Evolutionary conservation across 2,888 invertebrate genomes (phyloP).

Genomic region (Archips xylosteana): DNA sequence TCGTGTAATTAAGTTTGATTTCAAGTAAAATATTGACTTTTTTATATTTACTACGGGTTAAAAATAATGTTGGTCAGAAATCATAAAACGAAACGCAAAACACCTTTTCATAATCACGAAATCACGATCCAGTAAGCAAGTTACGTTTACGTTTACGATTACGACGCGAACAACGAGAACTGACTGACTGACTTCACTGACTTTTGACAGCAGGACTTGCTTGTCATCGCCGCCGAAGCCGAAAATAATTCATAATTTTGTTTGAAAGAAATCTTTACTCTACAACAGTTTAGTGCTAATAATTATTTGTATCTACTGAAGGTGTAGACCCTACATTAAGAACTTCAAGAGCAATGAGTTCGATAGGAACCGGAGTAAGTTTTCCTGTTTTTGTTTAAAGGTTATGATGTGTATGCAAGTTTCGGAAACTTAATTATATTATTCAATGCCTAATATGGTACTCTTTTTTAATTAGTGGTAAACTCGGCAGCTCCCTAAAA

Average conservation of each 20-base stretch:
- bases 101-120: background rate
- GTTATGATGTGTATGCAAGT: conserved; percentile 49
- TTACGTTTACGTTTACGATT: too few species aligned
- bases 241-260: conserved; percentile 47
- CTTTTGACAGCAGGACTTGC: conserved; percentile 56
- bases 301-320: conserved; percentile 40
- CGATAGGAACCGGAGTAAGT: conserved; percentile 97
- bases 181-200: background rate
- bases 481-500: background rate
- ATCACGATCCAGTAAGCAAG: background rate
- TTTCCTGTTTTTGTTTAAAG: conserved; percentile 45
- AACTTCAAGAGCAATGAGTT: conserved; percentile 90
- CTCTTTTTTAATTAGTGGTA: background rate
- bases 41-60: too few species aligned
- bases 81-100: background rate
- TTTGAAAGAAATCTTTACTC: conserved; percentile 28
- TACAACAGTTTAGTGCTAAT: conserved; percentile 43
- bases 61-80: too few species aligned
- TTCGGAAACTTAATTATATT: background rate
- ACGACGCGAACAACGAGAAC: conserved; percentile 36
- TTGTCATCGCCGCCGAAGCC: conserved; percentile 68
- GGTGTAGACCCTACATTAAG: conserved; percentile 39
- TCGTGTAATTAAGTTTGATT: too few species aligned
- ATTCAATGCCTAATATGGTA: background rate
- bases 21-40: too few species aligned